A percentile compares a stretch with the other conserved stretches of the same genome.
These are phyloP conservation scores for Indri indri DNA, from an alignment of 2,113 vertebrate genomes.

Conservation along the genomic window DNA sequence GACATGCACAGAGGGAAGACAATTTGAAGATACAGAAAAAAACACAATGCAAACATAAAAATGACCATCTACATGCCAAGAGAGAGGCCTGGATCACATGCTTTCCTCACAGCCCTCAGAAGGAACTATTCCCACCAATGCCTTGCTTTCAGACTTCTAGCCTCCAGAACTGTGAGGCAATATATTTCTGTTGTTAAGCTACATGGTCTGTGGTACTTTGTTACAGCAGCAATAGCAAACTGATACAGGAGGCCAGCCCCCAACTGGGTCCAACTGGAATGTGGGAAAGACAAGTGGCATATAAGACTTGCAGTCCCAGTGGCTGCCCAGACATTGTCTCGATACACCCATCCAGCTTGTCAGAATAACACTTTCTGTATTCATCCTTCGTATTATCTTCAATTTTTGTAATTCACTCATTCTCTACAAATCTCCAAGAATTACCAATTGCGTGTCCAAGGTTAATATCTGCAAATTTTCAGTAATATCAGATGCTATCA, in stretches of 20 bases:
- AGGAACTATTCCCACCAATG: not conserved
- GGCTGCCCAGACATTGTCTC: not conserved
- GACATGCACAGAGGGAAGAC: not conserved
- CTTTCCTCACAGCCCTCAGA: not conserved
- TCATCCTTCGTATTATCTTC: not conserved
- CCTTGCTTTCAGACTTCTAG: not conserved
- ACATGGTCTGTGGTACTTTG: not conserved
- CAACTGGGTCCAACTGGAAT: not conserved
- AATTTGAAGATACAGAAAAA: not conserved
- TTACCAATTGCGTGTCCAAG: not conserved
- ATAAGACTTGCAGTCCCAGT: not conserved
- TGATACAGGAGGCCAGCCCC: not conserved
- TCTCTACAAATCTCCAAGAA: not conserved
- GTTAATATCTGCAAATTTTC: not conserved
- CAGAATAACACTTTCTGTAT: not conserved
- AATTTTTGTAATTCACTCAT: not conserved
- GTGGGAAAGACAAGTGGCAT: not conserved
- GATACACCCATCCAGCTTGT: not conserved
- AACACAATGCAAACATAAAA: not conserved
- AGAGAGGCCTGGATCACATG: not conserved
- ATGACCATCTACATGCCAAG: fast-evolving
- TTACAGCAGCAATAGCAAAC: not conserved
- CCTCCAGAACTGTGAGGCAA: not conserved
- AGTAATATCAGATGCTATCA: not conserved
- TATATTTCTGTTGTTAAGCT: not conserved